These are phyloP conservation scores for Cyprinodon brontotheroides DNA, from an alignment of 2,113 vertebrate species.

Conservation along the genomic window DNA sequence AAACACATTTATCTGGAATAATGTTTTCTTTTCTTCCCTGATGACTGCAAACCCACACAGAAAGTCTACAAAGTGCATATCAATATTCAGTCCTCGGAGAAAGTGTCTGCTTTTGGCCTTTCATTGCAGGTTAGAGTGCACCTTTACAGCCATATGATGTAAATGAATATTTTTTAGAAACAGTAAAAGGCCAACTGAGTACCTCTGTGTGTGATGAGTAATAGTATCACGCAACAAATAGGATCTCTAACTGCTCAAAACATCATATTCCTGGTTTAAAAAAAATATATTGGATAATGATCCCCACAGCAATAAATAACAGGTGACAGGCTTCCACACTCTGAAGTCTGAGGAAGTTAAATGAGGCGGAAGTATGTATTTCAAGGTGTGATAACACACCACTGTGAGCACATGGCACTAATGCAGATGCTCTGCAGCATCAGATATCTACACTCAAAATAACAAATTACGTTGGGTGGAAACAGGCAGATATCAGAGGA, in stretches of 20 bases:
- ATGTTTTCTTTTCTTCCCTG: conserved; percentile 18
- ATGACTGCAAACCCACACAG: conserved; percentile 12
- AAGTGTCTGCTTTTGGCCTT: conserved; percentile 3
- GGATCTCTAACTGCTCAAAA: conserved; percentile 11
- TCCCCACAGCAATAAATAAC: conserved; percentile 34
- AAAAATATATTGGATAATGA: conserved; percentile 29
- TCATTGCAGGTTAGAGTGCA: background rate
- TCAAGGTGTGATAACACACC: conserved; percentile 50
- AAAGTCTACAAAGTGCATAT: background rate
- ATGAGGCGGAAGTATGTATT: conserved; percentile 53
- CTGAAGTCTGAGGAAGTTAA: conserved; percentile 31
- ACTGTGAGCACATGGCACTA: conserved; percentile 29
- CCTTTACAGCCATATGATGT: background rate
- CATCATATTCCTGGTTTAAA: conserved; percentile 11
- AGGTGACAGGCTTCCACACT: conserved; percentile 39
- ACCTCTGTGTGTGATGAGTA: background rate
- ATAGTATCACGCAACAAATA: conserved; percentile 2
- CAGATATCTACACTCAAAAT: conserved; percentile 34
- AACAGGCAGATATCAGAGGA: conserved; percentile 30
- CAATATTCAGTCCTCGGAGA: conserved; percentile 15
- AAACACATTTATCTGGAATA: conserved; percentile 33
- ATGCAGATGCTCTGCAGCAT: conserved; percentile 39
- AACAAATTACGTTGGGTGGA: conserved; percentile 32
- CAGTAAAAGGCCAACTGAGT: background rate
- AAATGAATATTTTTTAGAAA: background rate